Evolutionary conservation across 1,140 invertebrate genomes (phyloP).

Genomic region (Chironomus tepperi): DNA sequence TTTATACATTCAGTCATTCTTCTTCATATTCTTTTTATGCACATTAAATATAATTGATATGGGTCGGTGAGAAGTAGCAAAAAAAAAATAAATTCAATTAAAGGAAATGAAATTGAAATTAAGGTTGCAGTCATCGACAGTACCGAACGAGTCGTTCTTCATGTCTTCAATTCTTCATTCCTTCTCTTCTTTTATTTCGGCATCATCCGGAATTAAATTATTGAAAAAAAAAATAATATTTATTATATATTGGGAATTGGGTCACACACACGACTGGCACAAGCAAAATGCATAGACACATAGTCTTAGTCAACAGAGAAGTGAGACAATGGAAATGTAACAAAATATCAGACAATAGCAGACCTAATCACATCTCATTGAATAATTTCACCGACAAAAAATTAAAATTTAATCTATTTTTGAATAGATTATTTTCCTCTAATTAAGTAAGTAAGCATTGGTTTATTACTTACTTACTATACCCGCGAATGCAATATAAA

Average conservation of each 20-base stretch:
- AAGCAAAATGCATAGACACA: not conserved
- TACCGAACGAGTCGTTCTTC: not conserved
- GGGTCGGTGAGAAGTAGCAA: slow-evolving; percentile 1
- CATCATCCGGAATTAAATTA: slow-evolving; percentile 13
- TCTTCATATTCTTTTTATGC: too few relatives aligned
- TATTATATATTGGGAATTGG: slow-evolving; percentile 2
- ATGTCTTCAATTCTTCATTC: not conserved
- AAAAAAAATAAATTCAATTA: not conserved
- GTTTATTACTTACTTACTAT: not conserved
- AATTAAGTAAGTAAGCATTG: slow-evolving; percentile 7
- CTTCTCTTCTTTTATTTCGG: not conserved
- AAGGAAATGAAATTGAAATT: not conserved
- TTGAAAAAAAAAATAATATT: not conserved
- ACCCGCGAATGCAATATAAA: not conserved
- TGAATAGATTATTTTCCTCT: not conserved
- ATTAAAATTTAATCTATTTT: not conserved
- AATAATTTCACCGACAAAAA: not conserved
- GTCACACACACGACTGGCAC: slow-evolving; percentile 20
- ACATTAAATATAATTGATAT: not conserved
- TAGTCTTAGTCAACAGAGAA: too few relatives aligned
- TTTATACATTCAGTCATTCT: too few relatives aligned
- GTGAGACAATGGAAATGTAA: too few relatives aligned
- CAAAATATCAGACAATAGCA: not conserved
- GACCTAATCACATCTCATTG: not conserved
- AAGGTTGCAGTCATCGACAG: not conserved